Evolutionary conservation across 2,888 invertebrate genomes (phyloP), one percentile per base, ranked within the genome.

Genomic region (Allygus modestus): DNA sequence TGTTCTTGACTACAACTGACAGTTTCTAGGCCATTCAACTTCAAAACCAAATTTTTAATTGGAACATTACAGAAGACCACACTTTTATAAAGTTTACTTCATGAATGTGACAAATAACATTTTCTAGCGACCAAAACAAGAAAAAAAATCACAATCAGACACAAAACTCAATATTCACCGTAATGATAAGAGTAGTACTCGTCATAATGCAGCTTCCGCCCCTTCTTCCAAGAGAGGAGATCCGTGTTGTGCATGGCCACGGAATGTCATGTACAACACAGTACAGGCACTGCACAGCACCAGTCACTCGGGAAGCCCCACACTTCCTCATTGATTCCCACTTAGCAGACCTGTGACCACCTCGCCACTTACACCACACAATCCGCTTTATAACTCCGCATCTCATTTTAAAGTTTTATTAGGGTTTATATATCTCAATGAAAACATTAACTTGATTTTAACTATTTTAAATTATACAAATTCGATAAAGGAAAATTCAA

Each of bases 161-260:
- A n/a, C n/a, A n/a, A 46, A 46, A 46, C 12, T 11, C 1, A 46
- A 65, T 65, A 65, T 65, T 65, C 31, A 65, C 65, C 65, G 12
- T 65, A 65, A 17, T 28, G 28, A 31, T 28, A 65, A 9, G 31
- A 31, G 65, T 65, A 65, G 65, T 65, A 65, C 31, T 69, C 31
- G 51, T 65, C 84, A n/a, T 71, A 71, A 20, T 69, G 51, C 12
- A 81, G 81, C 28, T 71, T 65, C 23, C 71, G 69, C 15, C 81
- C 81, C 46, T 81, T 81, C 71, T 84, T 81, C 81, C 84, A 73
- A 9, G 73, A 81, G 69, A 81, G 73, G 41, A 84, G 81, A 37
- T 73, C 79, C 1, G 84, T 43, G 43, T 15, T 77, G 26, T 77
- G 51, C 77, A 73, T 73, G 26, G 4, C 37, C 4, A 12, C 73